Base-by-base conservation (phyloP, 2,888 invertebrate species). In the Epirrita christyi region DNA sequence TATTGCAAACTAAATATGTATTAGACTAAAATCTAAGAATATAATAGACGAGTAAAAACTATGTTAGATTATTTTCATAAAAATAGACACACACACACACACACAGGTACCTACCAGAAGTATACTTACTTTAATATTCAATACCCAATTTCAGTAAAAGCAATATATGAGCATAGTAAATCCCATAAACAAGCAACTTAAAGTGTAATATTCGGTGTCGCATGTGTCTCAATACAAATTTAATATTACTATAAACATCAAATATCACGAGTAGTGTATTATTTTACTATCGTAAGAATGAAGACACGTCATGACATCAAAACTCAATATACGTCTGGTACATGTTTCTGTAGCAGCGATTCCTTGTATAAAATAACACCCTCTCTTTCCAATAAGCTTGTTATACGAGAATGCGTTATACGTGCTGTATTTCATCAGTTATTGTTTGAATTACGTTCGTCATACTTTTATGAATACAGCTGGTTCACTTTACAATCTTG, bases 261-360 rank as follows among this genome's bases (percentile, higher is more conserved):
- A 62, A 59, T 59, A 67, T 45, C 52, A 49, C 46, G 54, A 55
- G 59, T 53, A 52, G 57, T 72, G 73, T 83, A 79, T 83, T 83
- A 83, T 86, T 86, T 86, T 86, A 87, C 83, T 82, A 86, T 78
- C 73, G 73, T 72, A 76, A 78, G 80, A 83, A 81, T 81, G 74
- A 75, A 82, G 79, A 78, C 80, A 81, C 81, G 80, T 80, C 77
- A 80, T 78, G 85, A 85, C 83, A 86, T 88, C 83, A 86, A 84
- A 88, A 85, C 83, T 84, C 87, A 83, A 88, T 88, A 85, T 86
- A 79, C 81, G 77, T 80, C 74, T 77, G 72, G 81, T 83, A 83
- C 80, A 82, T 49, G 84, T 83, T 40, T 41, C 49, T 50, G 6
- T 8, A 38, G 38, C 41, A 42, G 49, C 58, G 58, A 54, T 59